Percentiles rank a stretch among this genome's conserved stretches.
These are phyloP conservation scores for Aurelia coerulea DNA, from an alignment of 30 jellyfish, hydroid and myxozoan species.

Conservation along the genomic window DNA sequence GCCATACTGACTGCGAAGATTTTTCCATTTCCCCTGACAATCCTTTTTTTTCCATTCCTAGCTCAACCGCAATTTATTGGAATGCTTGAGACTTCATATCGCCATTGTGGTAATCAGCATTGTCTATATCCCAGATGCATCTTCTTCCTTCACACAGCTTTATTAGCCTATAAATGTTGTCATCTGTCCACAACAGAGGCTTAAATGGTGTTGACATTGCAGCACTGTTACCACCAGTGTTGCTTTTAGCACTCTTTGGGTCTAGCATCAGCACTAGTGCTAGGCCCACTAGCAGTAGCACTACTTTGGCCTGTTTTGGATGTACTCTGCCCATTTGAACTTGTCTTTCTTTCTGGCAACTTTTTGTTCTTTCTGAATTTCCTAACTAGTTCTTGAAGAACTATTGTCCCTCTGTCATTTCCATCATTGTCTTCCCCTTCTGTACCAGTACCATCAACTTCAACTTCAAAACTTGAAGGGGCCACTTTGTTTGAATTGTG, in stretches of 20 bases:
- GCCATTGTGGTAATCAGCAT: constrained; percentile 1
- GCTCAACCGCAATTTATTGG: background rate
- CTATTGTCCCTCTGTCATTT: constrained; percentile 19
- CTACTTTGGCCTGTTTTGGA: constrained; percentile 8
- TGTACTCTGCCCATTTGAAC: constrained; percentile 1
- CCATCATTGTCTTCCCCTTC: constrained; percentile 20
- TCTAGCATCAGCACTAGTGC: background rate
- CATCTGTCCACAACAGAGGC: constrained; percentile 7
- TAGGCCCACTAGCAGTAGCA: constrained; percentile 3
- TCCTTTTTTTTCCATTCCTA: background rate
- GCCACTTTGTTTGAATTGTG: background rate
- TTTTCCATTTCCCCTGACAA: constrained; percentile 4
- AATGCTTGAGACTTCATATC: no score
- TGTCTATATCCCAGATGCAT: no score
- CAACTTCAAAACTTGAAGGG: background rate
- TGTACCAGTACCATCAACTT: background rate
- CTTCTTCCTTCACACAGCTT: background rate
- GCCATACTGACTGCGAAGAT: constrained; percentile 1
- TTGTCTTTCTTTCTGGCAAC: background rate
- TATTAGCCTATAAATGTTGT: background rate
- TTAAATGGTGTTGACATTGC: background rate
- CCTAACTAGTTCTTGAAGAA: constrained; percentile 21
- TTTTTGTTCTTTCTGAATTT: background rate
- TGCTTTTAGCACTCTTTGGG: constrained; percentile 21
- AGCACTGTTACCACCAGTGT: constrained; percentile 4